phyloP scores from a whole-genome alignment of 2,888 invertebrate genomes.

The Coecobrya sp. region DNA sequence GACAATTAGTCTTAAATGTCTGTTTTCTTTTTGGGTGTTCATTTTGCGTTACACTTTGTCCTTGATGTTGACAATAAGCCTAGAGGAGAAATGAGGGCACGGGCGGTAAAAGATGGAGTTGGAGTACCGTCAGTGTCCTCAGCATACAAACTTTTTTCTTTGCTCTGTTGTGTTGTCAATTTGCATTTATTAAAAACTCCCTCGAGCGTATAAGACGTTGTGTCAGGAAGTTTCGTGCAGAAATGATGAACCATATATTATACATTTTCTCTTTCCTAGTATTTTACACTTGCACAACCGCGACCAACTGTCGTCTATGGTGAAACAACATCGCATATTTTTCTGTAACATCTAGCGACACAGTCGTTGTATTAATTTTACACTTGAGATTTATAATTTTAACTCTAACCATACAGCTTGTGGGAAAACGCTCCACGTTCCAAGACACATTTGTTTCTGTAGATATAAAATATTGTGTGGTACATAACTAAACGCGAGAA shows the following conservation, averaged over 20 bases:
- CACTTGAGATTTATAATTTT: constrained; percentile 8
- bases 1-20: background rate
- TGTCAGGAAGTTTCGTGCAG: background rate
- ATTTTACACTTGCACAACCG: background rate
- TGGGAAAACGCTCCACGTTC: no score
- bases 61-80: background rate
- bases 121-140: no score
- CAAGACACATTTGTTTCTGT: no score
- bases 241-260: background rate
- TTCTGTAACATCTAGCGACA: background rate
- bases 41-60: background rate
- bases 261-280: background rate
- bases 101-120: background rate
- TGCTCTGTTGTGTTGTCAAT: constrained; percentile 36
- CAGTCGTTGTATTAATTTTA: background rate
- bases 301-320: background rate
- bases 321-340: background rate
- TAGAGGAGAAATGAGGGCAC: background rate
- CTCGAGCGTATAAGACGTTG: constrained; percentile 24
- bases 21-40: background rate
- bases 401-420: no score
- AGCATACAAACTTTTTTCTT: background rate
- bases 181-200: constrained; percentile 50
- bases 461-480: no score
- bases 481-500: no score